Percentiles rank a stretch among this genome's conserved stretches.
These are phyloP conservation scores for Sinodicranocentrus sp. DNA, from an alignment of 2,888 invertebrate genomes.

Conservation along the genomic window DNA sequence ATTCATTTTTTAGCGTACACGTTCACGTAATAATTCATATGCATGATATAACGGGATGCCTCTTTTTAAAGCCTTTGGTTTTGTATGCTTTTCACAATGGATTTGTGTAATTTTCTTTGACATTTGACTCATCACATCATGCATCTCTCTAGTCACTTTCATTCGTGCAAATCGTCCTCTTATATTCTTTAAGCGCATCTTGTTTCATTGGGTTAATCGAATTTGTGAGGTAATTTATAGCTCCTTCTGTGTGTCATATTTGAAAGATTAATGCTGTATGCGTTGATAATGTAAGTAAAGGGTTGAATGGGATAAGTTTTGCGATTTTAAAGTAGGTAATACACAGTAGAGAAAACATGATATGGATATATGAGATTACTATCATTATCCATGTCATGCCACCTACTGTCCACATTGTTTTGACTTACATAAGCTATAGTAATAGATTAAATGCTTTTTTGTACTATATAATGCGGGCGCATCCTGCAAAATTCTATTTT, in stretches of 20 bases:
- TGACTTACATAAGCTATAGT: conserved; percentile 3
- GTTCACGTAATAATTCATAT: not conserved
- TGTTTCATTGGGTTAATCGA: conserved; percentile 30
- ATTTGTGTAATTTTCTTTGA: conserved; percentile 48
- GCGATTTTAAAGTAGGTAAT: too few relatives aligned
- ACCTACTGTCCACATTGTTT: not conserved
- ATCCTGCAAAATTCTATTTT: not conserved
- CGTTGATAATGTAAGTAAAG: conserved; percentile 36
- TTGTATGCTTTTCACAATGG: conserved; percentile 11
- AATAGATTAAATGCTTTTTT: too few relatives aligned
- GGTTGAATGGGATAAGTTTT: conserved; percentile 45
- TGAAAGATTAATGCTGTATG: conserved; percentile 42
- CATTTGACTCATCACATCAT: conserved; percentile 52
- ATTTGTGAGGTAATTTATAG: conserved; percentile 55
- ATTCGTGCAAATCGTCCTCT: not conserved
- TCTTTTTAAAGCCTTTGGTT: too few relatives aligned
- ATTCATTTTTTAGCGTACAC: too few relatives aligned
- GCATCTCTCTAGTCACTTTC: conserved; percentile 38
- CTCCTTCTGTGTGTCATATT: conserved; percentile 54
- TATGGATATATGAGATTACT: too few relatives aligned
- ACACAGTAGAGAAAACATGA: too few relatives aligned
- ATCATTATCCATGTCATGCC: too few relatives aligned
- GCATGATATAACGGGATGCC: too few relatives aligned
- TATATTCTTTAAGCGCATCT: not conserved
- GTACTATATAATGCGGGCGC: too few relatives aligned